These are phyloP conservation scores for Pantelozetes paolii DNA, from an alignment of 2,888 invertebrate genomes.

Conservation along the genomic window DNA sequence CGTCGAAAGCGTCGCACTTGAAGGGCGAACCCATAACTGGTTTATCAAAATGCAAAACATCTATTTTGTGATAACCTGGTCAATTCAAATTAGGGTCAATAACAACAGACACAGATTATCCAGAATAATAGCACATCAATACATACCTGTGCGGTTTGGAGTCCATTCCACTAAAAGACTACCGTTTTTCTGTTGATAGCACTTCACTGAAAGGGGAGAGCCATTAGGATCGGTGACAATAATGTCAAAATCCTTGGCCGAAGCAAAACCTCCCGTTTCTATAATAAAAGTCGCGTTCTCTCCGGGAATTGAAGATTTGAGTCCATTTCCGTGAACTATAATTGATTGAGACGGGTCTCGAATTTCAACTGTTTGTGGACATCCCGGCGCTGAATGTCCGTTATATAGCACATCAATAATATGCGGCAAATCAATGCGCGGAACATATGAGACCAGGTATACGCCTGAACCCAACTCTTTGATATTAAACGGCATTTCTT, in stretches of 20 bases:
- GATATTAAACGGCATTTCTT: constrained; percentile 75
- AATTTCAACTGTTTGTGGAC: constrained; percentile 61
- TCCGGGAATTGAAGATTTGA: constrained; percentile 78
- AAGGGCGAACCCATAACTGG: constrained; percentile 73
- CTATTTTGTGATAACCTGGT: constrained; percentile 79
- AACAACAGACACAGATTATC: not conserved
- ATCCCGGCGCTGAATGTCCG: constrained; percentile 65
- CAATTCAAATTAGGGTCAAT: not conserved
- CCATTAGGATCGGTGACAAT: constrained; percentile 62
- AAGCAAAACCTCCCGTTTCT: constrained; percentile 66
- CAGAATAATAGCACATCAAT: not conserved
- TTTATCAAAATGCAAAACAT: constrained; percentile 59
- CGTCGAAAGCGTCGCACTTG: constrained; percentile 85
- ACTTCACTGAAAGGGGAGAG: constrained; percentile 73
- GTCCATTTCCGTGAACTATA: constrained; percentile 70
- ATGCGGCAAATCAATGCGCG: constrained; percentile 79
- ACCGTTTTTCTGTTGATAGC: constrained; percentile 94
- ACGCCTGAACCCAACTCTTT: constrained; percentile 66
- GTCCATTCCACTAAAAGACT: constrained; percentile 90
- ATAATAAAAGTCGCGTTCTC: constrained; percentile 81
- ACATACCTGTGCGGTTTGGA: constrained; percentile 57
- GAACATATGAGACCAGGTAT: constrained; percentile 81
- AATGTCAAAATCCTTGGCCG: constrained; percentile 75
- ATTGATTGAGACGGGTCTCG: constrained; percentile 65
- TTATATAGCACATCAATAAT: constrained; percentile 79